phyloP scores from a whole-genome alignment of 2,888 invertebrate genomes.

The Pinctada fucata region DNA sequence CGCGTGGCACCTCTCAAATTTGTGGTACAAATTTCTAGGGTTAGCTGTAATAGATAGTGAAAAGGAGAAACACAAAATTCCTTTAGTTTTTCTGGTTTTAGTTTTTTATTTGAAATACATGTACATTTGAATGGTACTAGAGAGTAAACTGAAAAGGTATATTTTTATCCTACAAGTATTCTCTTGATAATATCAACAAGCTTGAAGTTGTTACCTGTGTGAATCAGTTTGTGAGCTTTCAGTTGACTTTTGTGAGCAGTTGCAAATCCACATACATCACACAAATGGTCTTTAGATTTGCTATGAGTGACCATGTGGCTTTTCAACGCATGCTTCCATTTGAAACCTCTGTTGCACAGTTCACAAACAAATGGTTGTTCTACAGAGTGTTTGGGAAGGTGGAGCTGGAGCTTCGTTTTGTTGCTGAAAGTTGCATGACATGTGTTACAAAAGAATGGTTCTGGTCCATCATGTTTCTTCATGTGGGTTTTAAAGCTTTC shows the following conservation, averaged over 20 bases:
- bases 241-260: slow-evolving; percentile 80
- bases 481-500: slow-evolving; percentile 76
- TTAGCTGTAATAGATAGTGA: too few relatives aligned
- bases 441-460: slow-evolving; percentile 79
- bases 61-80: too few relatives aligned
- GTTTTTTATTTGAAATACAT: too few relatives aligned
- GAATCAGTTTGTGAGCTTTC: slow-evolving; percentile 79
- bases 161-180: too few relatives aligned
- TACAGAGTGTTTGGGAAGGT: slow-evolving; percentile 80
- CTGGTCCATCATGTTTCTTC: slow-evolving; percentile 77
- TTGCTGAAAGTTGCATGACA: slow-evolving; percentile 80
- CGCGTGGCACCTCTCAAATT: too few relatives aligned
- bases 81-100: too few relatives aligned
- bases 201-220: slow-evolving; percentile 72
- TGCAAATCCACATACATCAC: slow-evolving; percentile 81
- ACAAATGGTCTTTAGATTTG: slow-evolving; percentile 80
- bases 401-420: slow-evolving; percentile 78
- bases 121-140: too few relatives aligned
- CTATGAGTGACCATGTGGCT: slow-evolving; percentile 77
- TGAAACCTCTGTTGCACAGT: slow-evolving; percentile 80
- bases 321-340: slow-evolving; percentile 81
- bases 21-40: too few relatives aligned
- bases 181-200: too few relatives aligned
- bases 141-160: too few relatives aligned
- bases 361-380: slow-evolving; percentile 80